Conservation (phyloP, 1,140 invertebrate species). For the Spodoptera frugiperda region DNA sequence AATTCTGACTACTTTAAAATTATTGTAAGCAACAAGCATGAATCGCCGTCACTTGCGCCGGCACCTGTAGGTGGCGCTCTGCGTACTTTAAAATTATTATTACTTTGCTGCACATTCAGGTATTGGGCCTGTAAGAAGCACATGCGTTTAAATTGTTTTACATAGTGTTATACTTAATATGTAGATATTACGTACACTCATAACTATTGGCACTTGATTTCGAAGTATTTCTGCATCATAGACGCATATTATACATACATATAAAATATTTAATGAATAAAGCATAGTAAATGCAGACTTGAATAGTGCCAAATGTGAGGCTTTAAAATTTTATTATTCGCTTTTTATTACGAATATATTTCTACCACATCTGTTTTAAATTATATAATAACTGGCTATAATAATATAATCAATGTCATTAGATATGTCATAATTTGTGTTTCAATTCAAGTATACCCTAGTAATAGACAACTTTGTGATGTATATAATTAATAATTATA, state of each 20-base stretch:
- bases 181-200: background rate
- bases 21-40: constrained; percentile 49
- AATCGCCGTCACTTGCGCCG: constrained; percentile 43
- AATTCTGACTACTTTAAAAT: constrained; percentile 34
- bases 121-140: constrained; percentile 65
- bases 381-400: constrained; percentile 32
- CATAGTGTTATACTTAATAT: background rate
- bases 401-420: constrained; percentile 27
- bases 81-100: background rate
- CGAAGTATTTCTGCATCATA: background rate
- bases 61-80: constrained; percentile 2
- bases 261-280: constrained; percentile 25
- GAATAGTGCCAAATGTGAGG: constrained; percentile 55
- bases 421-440: constrained; percentile 4
- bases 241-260: background rate
- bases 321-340: constrained; percentile 51
- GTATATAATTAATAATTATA: constrained; percentile 10
- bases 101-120: constrained; percentile 44
- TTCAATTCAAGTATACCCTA: background rate
- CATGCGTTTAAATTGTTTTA: constrained; percentile 30
- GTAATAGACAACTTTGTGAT: constrained; percentile 8
- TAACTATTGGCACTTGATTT: background rate
- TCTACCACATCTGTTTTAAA: constrained; percentile 31
- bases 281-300: constrained; percentile 41
- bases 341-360: constrained; percentile 42